phyloP scores from a whole-genome alignment of 2,888 invertebrate genomes.

The Patella ulyssiponensis region DNA sequence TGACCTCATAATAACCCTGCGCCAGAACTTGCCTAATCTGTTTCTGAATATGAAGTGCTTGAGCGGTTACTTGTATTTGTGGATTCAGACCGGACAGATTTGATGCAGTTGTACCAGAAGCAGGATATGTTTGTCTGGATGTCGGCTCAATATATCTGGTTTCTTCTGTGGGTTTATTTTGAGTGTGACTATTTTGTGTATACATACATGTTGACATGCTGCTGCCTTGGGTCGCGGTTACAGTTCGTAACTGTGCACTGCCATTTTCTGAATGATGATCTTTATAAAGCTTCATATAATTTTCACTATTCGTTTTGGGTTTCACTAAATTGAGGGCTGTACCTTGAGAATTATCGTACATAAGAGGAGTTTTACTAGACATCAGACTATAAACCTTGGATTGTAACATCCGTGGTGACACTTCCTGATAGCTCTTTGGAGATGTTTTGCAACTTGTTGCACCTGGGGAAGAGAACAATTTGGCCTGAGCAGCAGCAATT shows the following conservation, averaged over 20 bases:
- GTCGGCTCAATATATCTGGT: too few species aligned
- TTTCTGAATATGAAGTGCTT: conserved; percentile 5
- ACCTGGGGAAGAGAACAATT: conserved; percentile 15
- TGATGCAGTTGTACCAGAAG: not conserved
- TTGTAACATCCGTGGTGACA: not conserved
- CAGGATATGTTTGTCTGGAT: too few species aligned
- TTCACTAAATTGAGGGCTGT: not conserved
- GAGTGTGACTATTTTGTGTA: not conserved
- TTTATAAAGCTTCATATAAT: too few species aligned
- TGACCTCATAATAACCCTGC: not conserved
- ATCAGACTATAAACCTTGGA: not conserved
- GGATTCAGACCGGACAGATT: not conserved
- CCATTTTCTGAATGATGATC: not conserved
- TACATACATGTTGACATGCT: not conserved
- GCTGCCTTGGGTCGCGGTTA: not conserved
- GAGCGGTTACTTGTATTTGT: not conserved
- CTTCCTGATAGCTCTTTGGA: not conserved
- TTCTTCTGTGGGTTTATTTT: not conserved
- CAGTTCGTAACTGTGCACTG: not conserved
- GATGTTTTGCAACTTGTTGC: not conserved
- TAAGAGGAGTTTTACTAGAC: not conserved
- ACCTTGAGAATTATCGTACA: not conserved
- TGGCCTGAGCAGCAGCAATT: conserved; percentile 25
- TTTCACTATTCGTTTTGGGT: not conserved
- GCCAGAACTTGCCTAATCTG: conserved; percentile 6